Conservation (phyloP, 2,113 vertebrate genomes). For the Varanus salvator region DNA sequence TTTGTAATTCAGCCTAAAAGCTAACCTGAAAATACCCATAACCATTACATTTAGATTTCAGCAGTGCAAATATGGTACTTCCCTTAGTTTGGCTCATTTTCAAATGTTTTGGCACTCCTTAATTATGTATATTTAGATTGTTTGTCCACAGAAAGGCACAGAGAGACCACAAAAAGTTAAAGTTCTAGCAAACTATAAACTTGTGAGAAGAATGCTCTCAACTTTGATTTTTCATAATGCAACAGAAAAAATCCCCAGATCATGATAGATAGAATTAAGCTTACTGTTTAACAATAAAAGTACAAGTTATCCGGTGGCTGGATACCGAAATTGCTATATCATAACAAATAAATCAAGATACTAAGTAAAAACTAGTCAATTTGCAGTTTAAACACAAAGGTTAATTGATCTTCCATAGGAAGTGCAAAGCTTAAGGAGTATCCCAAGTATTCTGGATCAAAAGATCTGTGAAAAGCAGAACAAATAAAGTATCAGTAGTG, state of each 20-base stretch:
- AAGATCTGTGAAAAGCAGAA: not conserved
- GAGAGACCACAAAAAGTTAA: not conserved
- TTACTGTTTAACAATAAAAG: not conserved
- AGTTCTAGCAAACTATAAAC: not conserved
- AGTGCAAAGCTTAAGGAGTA: not conserved
- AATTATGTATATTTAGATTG: not conserved
- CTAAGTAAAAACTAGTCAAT: rapidly evolving
- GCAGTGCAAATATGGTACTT: not conserved
- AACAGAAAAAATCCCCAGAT: not conserved
- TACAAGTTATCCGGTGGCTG: not conserved
- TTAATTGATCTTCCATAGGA: not conserved
- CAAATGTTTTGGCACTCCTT: not conserved
- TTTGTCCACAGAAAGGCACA: not conserved
- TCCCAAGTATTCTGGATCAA: not conserved
- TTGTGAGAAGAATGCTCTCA: slow-evolving; percentile 1
- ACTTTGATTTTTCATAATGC: not conserved
- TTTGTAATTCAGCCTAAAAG: not conserved
- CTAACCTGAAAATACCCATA: not conserved
- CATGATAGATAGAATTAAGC: not conserved
- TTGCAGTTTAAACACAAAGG: not conserved
- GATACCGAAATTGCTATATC: not conserved
- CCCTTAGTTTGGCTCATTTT: not conserved
- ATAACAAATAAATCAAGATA: rapidly evolving
- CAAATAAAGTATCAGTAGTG: not conserved
- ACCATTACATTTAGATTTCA: not conserved